Evolutionary conservation across 2,113 vertebrate genomes (phyloP), one percentile per base, ranked within the genome.

Genomic region (Perccottus glenii): DNA sequence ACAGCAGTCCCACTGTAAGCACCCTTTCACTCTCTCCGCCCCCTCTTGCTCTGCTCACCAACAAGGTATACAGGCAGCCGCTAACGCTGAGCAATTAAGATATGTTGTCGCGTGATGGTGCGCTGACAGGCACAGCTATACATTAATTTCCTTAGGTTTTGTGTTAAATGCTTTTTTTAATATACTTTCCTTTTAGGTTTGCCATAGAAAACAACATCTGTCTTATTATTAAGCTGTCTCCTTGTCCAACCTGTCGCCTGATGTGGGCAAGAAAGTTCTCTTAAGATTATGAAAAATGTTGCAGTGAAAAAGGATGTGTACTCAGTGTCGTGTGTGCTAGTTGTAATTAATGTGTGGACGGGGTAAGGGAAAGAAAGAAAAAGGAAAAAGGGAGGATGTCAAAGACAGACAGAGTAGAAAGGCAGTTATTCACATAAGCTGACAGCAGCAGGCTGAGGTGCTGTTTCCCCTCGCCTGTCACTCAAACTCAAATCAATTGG

Each of bases 401-500:
- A 67, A 56, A 47, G 56, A 43, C 55, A 70, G 45, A 38, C 11
- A 53, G 67, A 47, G 46, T 16, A 50, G 72, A 71, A 73, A 82
- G 78, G 66, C 79, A 87, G 76, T 87, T 80, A 84, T 87, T 88
- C 87, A 83, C 84, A 74, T 80, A 87, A 87, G 80, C 85, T 87
- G 87, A 90, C 88, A 89, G 87, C 78, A 83, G 87, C 88, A 85
- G 75, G 81, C 78, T 78, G 80, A 89, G 80, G 77, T 81, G 82
- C 78, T 77, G 82, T 82, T 86, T 89, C 73, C 83, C 80, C 84
- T 77, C 65, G 57, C 66, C 78, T 86, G 89, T 75, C 88, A 87
- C 62, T 93, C 90, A 90, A 83, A 70, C 70, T 75, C 73, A 88
- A 90, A 90, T 90, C 90, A 85, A 89, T 91, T 81, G 64, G 70